A percentile compares a stretch with the other conserved stretches of the same genome.
These are phyloP conservation scores for Drosophila kuntzei DNA, from an alignment of 2,888 invertebrate genomes.

Conservation along the genomic window DNA sequence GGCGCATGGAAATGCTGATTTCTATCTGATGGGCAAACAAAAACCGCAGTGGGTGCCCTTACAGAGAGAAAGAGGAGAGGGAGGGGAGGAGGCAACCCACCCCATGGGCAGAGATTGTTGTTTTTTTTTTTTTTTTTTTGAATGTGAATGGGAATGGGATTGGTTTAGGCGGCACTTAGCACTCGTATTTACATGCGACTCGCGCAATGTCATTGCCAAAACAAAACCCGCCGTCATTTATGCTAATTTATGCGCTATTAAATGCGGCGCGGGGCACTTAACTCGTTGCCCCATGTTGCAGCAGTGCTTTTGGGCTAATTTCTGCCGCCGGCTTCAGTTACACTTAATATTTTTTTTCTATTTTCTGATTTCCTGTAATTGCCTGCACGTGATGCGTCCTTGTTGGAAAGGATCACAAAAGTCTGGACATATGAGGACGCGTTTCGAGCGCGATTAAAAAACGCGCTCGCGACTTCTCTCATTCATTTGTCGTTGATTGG, in stretches of 20 bases:
- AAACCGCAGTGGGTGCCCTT: conserved; percentile 73
- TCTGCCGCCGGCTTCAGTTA: conserved; percentile 42
- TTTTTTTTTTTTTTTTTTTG: conserved; percentile 21
- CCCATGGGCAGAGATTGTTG: conserved; percentile 36
- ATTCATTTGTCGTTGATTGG: conserved; percentile 58
- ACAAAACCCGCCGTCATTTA: conserved; percentile 68
- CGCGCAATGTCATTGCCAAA: conserved; percentile 79
- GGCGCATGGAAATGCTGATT: conserved; percentile 62
- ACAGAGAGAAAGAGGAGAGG: neutral
- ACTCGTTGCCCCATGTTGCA: conserved; percentile 61
- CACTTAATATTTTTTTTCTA: conserved; percentile 20
- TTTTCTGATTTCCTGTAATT: conserved; percentile 51
- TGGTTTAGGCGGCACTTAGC: conserved; percentile 52
- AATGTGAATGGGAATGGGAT: conserved; percentile 33
- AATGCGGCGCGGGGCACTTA: conserved; percentile 76
- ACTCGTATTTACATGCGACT: conserved; percentile 68
- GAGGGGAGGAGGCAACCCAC: conserved; percentile 14
- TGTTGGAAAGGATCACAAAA: conserved; percentile 45
- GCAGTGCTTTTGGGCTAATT: conserved; percentile 48
- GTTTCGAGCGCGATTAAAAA: conserved; percentile 26
- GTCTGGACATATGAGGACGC: conserved; percentile 1
- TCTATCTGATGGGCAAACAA: conserved; percentile 79
- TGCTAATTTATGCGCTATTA: conserved; percentile 79
- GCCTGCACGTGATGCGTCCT: conserved; percentile 66
- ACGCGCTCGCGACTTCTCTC: conserved; percentile 15